A percentile compares a stretch with the other conserved stretches of the same genome.
These are phyloP conservation scores for Mustela nigripes DNA, from an alignment of 2,113 vertebrate genomes.

Conservation along the genomic window DNA sequence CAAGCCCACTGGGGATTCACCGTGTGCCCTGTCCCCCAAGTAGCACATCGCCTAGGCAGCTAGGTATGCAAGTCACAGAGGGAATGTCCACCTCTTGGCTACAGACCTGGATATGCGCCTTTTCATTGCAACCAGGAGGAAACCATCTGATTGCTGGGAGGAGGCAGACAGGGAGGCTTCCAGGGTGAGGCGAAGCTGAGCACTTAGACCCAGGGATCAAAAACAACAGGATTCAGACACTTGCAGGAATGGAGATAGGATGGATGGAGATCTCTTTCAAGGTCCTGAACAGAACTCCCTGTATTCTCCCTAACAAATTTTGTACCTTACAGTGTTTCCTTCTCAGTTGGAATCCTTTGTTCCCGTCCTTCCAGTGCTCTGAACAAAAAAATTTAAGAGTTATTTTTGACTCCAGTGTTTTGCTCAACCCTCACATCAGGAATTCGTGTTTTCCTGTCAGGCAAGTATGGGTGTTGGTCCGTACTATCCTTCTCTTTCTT, in stretches of 20 bases:
- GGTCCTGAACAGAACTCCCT: not conserved
- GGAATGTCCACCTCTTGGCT: not conserved
- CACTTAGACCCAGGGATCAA: not conserved
- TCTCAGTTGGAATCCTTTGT: not conserved
- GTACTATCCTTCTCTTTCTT: not conserved
- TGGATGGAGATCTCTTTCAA: not conserved
- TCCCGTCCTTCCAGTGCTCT: not conserved
- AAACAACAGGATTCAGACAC: not conserved
- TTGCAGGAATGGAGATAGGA: not conserved
- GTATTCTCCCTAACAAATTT: not conserved
- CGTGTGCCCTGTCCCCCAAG: not conserved
- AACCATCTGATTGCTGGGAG: not conserved
- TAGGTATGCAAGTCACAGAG: not conserved
- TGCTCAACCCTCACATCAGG: not conserved
- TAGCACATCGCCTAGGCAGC: fast-evolving
- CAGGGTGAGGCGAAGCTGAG: not conserved
- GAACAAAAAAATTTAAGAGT: not conserved
- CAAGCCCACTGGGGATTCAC: not conserved
- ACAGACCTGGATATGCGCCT: not conserved
- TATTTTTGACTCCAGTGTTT: not conserved
- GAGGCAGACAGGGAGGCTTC: not conserved
- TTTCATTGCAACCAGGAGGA: too few relatives aligned
- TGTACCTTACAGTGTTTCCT: not conserved
- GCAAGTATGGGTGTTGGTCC: not conserved
- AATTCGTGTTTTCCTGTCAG: not conserved